Base-by-base conservation (phyloP, 1,140 invertebrate genomes). In the Drosophila pectinifera region DNA sequence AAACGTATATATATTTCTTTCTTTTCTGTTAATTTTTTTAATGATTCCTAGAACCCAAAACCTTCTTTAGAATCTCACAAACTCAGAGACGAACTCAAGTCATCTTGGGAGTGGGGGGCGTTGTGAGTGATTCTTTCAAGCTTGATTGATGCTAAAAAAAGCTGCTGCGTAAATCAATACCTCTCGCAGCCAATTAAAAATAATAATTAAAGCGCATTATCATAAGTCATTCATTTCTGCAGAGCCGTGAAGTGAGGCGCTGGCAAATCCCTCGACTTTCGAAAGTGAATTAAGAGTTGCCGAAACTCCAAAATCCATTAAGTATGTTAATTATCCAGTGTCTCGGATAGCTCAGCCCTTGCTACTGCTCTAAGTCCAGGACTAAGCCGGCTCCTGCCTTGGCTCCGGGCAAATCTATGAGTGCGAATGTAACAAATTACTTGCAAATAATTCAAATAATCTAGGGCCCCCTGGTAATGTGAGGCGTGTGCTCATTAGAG, bases 371-470 rank as follows among this genome's bases (percentile, higher is more conserved):
- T 38, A 63, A 83, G 53, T 49, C 72, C 16, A 53, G 41, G 63
- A 34, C 49, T 53, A n/a, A 53, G 49, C 28, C 8, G 26, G 26
- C 26, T 26, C 26, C 5, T 5, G 26, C 26, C 6, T 6, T 6
- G 4, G 5, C 26, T 26, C 4, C 28, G 8, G 4, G 28, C 3
- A 58, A 78, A 63, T 70, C 75, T 57, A 63, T 54, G 74, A 61
- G 74, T 78, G 74, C 59, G 58, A 78, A 78, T 57, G 72, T 89
- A 89, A 86, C 86, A 88, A 88, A 88, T 88, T 88, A 89, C 84
- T 89, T 80, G 84, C 84, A 88, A 88, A 88, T 88, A 88, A 88
- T 83, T 88, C 83, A 88, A 88, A 81, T 88, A 88, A 88, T 89
- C 84, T 67, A 59, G 79, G 46, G 38, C 57, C 48, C 26, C 20